phyloP scores from a whole-genome alignment of 2,888 invertebrate genomes.

The Trisateles emortualis region DNA sequence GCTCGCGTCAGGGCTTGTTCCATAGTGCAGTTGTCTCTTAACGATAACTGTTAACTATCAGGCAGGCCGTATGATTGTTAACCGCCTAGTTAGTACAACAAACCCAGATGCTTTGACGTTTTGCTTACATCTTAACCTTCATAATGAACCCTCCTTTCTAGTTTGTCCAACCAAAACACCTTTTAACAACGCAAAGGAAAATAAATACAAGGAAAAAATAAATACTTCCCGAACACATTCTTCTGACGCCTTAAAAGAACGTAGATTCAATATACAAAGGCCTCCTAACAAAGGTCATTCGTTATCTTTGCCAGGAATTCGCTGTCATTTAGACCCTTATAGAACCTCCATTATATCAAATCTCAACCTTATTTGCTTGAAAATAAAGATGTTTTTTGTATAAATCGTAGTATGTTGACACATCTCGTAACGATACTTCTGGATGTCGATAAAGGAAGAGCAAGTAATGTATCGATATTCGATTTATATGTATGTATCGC shows the following conservation, averaged over 20 bases:
- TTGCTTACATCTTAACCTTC: no score
- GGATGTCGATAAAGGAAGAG: constrained; percentile 6
- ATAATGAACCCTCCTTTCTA: no score
- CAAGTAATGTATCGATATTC: constrained; percentile 33
- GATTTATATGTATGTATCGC: constrained; percentile 26
- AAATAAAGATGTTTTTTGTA: constrained; percentile 1
- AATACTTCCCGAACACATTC: constrained; percentile 21
- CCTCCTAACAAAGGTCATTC: constrained; percentile 40
- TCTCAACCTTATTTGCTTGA: constrained; percentile 1
- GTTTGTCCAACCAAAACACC: not conserved
- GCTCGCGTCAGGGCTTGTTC: no score
- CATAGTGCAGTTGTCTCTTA: no score
- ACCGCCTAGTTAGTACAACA: no score
- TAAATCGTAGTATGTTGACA: not conserved
- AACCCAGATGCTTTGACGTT: no score
- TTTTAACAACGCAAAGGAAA: constrained; percentile 2
- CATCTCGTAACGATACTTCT: constrained; percentile 3
- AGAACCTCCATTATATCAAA: not conserved
- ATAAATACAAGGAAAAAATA: constrained; percentile 15
- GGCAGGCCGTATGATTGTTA: no score
- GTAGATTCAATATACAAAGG: constrained; percentile 45
- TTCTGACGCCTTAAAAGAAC: constrained; percentile 27
- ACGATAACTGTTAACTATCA: no score
- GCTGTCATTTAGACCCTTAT: constrained; percentile 16
- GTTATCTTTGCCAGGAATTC: constrained; percentile 24